Percentiles rank a stretch among this genome's conserved stretches.
Evolutionary conservation across 2,113 vertebrate species (phyloP).

Genomic region (Suncus etruscus): DNA sequence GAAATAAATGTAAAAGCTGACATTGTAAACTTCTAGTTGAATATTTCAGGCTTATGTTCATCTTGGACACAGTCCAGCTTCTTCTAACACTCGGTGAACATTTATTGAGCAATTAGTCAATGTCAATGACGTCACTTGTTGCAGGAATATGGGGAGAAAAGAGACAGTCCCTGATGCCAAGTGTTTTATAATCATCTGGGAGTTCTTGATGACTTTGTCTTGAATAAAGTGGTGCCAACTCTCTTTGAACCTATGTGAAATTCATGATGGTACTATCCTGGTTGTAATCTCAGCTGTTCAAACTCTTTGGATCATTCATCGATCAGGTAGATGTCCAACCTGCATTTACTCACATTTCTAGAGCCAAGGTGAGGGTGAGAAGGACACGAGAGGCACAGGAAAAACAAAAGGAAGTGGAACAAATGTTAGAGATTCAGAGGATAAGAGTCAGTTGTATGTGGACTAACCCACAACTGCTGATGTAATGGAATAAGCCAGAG

Average conservation of each 20-base stretch:
- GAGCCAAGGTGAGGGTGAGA: background rate
- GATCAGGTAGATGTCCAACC: background rate
- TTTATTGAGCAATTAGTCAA: constrained; percentile 63
- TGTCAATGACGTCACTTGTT: constrained; percentile 25
- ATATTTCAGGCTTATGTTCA: constrained; percentile 25
- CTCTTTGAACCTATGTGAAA: background rate
- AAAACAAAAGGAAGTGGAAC: background rate
- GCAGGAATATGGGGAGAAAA: constrained; percentile 1
- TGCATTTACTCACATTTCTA: background rate
- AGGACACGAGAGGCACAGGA: background rate
- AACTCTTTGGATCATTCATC: background rate
- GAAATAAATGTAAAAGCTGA: constrained; percentile 39
- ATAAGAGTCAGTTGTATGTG: background rate
- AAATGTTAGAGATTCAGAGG: background rate
- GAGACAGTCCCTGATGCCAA: background rate
- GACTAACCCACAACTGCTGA: background rate
- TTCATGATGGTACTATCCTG: background rate
- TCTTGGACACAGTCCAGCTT: constrained; percentile 29
- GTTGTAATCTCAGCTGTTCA: constrained; percentile 6
- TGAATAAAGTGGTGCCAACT: constrained; percentile 37
- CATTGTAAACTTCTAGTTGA: background rate
- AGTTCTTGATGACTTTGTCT: constrained; percentile 7
- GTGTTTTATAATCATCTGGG: background rate
- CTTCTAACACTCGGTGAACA: constrained; percentile 50
- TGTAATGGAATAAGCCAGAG: background rate